Conservation (phyloP, 2,888 invertebrate species). For the Amiota minor region DNA sequence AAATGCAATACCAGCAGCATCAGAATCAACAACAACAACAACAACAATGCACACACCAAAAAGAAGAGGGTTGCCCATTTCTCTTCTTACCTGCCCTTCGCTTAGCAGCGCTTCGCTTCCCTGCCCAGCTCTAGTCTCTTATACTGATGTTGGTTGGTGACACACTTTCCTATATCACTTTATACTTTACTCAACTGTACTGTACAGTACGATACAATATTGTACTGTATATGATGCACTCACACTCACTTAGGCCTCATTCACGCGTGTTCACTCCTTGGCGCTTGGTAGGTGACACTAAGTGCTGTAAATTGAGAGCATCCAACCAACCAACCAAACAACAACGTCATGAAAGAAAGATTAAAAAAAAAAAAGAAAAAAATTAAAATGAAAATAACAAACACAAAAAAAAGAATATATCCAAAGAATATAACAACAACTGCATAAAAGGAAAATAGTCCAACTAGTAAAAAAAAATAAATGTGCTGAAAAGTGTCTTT, state of each 20-base stretch:
- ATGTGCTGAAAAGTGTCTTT: not conserved
- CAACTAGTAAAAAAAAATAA: not conserved
- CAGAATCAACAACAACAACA: not conserved
- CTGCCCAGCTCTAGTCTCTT: not conserved
- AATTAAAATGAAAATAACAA: no score
- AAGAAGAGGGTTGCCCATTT: not conserved
- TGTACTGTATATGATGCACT: not conserved
- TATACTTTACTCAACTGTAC: no score
- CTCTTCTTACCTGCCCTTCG: not conserved
- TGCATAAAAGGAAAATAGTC: not conserved
- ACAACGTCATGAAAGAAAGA: not conserved
- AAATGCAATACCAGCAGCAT: not conserved
- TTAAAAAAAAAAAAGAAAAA: no score
- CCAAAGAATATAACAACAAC: not conserved
- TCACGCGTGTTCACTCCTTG: not conserved
- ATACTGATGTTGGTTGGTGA: not conserved
- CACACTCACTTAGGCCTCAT: not conserved
- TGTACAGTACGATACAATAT: no score
- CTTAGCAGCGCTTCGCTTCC: no score
- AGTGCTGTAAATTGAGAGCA: conserved; percentile 30
- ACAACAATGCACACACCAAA: not conserved
- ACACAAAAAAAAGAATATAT: not conserved
- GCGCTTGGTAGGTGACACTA: conserved; percentile 7
- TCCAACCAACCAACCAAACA: conserved; percentile 3
- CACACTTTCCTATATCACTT: conserved; percentile 7